Base-by-base conservation (phyloP, 2,888 invertebrate genomes). In the Macaria notata region DNA sequence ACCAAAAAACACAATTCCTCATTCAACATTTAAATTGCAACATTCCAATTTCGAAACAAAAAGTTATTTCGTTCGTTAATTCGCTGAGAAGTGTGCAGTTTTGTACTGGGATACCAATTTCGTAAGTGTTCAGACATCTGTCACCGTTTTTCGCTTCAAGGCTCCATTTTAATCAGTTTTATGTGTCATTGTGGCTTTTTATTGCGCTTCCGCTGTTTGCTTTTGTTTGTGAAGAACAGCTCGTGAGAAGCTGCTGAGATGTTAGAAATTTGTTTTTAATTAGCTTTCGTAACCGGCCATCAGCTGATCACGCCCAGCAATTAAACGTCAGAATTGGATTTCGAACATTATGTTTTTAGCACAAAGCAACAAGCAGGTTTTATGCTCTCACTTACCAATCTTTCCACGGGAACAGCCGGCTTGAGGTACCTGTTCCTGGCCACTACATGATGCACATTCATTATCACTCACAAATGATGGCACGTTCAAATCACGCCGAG, bases 361-460 rank as follows among this genome's bases (percentile, higher is more conserved):
- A 38, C 38, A 38, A 5, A 38, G 38, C 8, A 7, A 38, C 8
- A 7, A 38, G 19, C 8, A 38, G 5, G 38, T 38, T 8, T 38
- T 7, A 38, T 7, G 8, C 5, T 38, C 5, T 9, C 0, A 77
- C 87, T 86, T 62, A 88, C 88, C 87, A 83, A 65, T 78, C 73
- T 81, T 9, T 79, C 83, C 59, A 81, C 66, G 1, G 73, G 54
- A 4, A 51, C 29, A 42, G 6, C 44, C 0, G 59, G 76, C 44
- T 83, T 74, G 68, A 76, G 78, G 41, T 78, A 78, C 65, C 75
- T 78, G 45, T 70, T 79, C 63, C 85, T 75, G 41, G 80, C 78
- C 49, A 86, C 81, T 0, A 78, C 79, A 53, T 85, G 86, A 54
- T 84, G 83, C 59, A 88, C 82, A 62, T 87, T 87, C 87, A 88